Percentiles rank a stretch among this genome's conserved stretches.
These are phyloP conservation scores for Natrix natrix DNA, from an alignment of 2,797 vertebrate species.

Conservation along the genomic window DNA sequence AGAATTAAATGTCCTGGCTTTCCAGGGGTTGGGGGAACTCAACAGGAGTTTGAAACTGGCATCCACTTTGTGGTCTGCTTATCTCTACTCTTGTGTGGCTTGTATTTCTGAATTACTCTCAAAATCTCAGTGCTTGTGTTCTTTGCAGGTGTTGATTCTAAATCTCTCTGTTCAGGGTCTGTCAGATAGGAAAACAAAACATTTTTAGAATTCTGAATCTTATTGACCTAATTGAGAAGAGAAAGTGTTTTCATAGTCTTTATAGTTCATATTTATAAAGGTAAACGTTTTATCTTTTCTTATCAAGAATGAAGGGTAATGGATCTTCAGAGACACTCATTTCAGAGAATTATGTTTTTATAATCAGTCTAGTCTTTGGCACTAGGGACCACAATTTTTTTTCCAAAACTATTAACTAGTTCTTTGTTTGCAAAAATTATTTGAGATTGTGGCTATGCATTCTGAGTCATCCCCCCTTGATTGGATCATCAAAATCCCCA, in stretches of 20 bases:
- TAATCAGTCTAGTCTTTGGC: not conserved
- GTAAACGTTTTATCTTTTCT: not conserved
- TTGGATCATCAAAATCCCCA: not conserved
- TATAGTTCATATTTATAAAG: not conserved
- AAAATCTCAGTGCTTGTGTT: not conserved
- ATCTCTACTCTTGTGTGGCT: not conserved
- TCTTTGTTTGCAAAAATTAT: not conserved
- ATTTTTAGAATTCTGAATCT: not conserved
- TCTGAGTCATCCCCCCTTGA: not conserved
- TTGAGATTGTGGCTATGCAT: not conserved
- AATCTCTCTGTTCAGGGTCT: not conserved
- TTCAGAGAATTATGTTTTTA: not conserved
- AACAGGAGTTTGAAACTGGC: not conserved
- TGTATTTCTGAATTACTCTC: not conserved
- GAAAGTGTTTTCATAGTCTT: not conserved
- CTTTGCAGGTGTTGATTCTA: not conserved
- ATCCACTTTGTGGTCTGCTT: not conserved
- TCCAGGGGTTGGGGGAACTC: not conserved
- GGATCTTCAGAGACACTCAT: not conserved
- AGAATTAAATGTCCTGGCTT: not conserved
- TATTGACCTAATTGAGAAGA: not conserved
- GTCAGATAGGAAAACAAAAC: not conserved
- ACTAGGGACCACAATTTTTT: not conserved
- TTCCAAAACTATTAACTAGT: not conserved
- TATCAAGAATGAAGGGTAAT: not conserved